A percentile compares a stretch with the other conserved stretches of the same genome.
Conservation (phyloP, 2,888 invertebrate species). For the Drosophila imparisetae region DNA sequence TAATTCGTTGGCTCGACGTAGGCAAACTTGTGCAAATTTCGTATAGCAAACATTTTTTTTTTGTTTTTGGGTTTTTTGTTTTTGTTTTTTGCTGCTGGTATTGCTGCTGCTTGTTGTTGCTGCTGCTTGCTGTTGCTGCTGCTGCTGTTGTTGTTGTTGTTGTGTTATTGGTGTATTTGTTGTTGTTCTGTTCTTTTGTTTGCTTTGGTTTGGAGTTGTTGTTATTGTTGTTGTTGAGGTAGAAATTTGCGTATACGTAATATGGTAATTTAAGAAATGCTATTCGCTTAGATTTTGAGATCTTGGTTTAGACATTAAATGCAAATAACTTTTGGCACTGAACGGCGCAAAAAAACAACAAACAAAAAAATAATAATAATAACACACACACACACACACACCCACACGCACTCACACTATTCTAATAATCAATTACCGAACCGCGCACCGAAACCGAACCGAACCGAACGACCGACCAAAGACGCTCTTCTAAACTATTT, state of each 20-base stretch:
- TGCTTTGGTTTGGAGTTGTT: slow-evolving; percentile 32
- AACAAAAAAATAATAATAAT: slow-evolving; percentile 22
- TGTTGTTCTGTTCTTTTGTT: slow-evolving; percentile 25
- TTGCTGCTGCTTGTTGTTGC: slow-evolving; percentile 7
- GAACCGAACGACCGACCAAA: slow-evolving; percentile 73
- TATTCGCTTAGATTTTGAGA: slow-evolving; percentile 41
- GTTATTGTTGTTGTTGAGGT: slow-evolving; percentile 30
- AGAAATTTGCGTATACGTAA: slow-evolving; percentile 53
- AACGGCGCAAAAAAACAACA: slow-evolving; percentile 12
- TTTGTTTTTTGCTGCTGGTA: slow-evolving; percentile 14
- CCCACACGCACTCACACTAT: slow-evolving; percentile 26
- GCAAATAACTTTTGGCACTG: slow-evolving; percentile 50
- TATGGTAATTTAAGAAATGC: slow-evolving; percentile 45
- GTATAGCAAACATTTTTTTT: slow-evolving; percentile 47
- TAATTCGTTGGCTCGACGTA: slow-evolving; percentile 27
- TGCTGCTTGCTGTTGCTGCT: slow-evolving; percentile 22
- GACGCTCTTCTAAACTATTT: slow-evolving; percentile 48
- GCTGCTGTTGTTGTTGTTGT: neutral
- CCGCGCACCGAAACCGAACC: slow-evolving; percentile 17
- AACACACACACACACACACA: slow-evolving; percentile 22
- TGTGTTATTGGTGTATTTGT: slow-evolving; percentile 10
- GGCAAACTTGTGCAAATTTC: slow-evolving; percentile 28
- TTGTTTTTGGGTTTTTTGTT: slow-evolving; percentile 6
- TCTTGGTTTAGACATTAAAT: slow-evolving; percentile 51
- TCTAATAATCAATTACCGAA: slow-evolving; percentile 44